Evolutionary conservation across 2,797 vertebrate genomes (phyloP).

Genomic region (Enteromius argenteus): DNA sequence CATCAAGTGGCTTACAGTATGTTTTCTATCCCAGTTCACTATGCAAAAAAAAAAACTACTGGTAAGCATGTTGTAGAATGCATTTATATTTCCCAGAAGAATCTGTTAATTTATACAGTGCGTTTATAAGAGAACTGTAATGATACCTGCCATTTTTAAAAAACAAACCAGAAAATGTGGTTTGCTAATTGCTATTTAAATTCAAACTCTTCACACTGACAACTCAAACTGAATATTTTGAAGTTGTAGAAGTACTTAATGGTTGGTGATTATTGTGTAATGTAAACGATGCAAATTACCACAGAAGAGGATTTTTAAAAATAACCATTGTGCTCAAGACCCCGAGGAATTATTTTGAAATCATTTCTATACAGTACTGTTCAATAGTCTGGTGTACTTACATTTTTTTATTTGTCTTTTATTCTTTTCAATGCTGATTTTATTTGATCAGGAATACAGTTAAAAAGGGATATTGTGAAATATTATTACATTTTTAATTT

Average conservation of each 20-base stretch:
- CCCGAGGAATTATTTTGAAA: not conserved
- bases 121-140: not conserved
- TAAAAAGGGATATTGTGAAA: not conserved
- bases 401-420: not conserved
- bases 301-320: not conserved
- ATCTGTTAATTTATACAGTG: not conserved
- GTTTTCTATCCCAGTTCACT: not conserved
- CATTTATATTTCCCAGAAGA: not conserved
- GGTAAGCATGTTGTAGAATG: not conserved
- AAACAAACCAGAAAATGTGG: not conserved
- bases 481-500: not conserved
- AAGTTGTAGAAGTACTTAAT: slow-evolving; percentile 7
- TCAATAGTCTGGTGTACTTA: not conserved
- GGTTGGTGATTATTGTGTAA: not conserved
- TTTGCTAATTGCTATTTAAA: no score
- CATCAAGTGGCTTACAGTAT: not conserved
- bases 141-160: not conserved
- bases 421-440: not conserved
- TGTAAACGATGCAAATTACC: not conserved
- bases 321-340: not conserved
- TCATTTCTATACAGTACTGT: not conserved
- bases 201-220: slow-evolving; percentile 1
- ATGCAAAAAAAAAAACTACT: not conserved
- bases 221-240: not conserved
- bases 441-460: not conserved